Evolutionary conservation across 1,140 invertebrate genomes (phyloP).

Genomic region (Trichogramma pretiosum): DNA sequence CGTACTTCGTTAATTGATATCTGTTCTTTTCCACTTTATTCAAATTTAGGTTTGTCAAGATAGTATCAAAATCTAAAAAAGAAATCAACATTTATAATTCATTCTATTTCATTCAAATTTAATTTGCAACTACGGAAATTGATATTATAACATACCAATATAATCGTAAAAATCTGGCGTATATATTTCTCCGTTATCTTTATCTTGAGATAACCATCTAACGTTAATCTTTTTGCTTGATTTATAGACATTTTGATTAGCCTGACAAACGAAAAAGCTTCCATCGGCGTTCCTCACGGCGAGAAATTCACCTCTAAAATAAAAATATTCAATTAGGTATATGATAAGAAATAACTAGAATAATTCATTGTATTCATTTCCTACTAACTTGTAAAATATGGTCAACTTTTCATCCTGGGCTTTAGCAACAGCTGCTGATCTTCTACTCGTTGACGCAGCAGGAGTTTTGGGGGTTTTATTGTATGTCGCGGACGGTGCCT

Average conservation of each 20-base stretch:
- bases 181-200: conserved; percentile 63
- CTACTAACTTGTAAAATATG: conserved; percentile 65
- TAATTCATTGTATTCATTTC: too few relatives aligned
- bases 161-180: conserved; percentile 82
- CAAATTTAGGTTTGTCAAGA: conserved; percentile 76
- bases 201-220: conserved; percentile 77
- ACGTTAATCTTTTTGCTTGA: conserved; percentile 74
- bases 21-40: conserved; percentile 64
- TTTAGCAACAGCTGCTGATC: conserved; percentile 32
- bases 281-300: conserved; percentile 82
- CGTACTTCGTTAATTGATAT: conserved; percentile 61
- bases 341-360: too few relatives aligned
- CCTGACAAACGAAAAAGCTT: conserved; percentile 83
- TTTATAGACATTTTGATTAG: conserved; percentile 84
- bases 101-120: too few relatives aligned
- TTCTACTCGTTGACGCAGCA: conserved; percentile 47
- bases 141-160: conserved; percentile 56
- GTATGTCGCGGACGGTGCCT: conserved; percentile 70
- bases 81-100: conserved; percentile 1
- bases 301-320: conserved; percentile 75
- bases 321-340: too few relatives aligned
- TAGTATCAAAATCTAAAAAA: conserved; percentile 75
- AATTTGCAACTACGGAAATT: too few relatives aligned
- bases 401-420: conserved; percentile 72
- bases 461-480: conserved; percentile 63